A percentile compares a stretch with the other conserved stretches of the same genome.
phyloP scores from a whole-genome alignment of 2,888 invertebrate species.

The Tuberolachnus salignus region DNA sequence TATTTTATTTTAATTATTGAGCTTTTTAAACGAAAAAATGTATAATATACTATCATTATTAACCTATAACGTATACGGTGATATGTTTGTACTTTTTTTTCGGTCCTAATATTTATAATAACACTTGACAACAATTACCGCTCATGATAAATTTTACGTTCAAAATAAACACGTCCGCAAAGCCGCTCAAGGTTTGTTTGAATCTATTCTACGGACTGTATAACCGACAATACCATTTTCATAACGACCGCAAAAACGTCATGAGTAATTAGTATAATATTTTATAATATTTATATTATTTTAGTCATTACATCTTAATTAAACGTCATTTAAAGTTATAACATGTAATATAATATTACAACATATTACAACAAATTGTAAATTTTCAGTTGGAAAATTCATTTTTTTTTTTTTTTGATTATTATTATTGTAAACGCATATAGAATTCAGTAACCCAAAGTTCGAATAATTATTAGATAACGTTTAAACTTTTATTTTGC shows the following conservation, averaged over 20 bases:
- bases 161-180: slow-evolving; percentile 19
- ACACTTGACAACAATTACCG: slow-evolving; percentile 20
- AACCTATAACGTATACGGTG: not conserved
- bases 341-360: no score
- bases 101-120: slow-evolving; percentile 19
- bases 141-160: slow-evolving; percentile 6
- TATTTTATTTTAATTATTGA: not conserved
- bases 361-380: no score
- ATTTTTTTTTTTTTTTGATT: no score
- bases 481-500: no score
- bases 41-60: not conserved
- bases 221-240: slow-evolving; percentile 1
- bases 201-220: slow-evolving; percentile 15
- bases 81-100: not conserved
- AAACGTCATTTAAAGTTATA: no score
- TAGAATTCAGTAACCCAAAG: no score
- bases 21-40: not conserved
- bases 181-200: slow-evolving; percentile 27
- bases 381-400: no score
- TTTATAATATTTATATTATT: not conserved
- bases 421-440: no score
- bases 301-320: no score
- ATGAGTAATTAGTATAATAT: slow-evolving; percentile 14
- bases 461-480: no score
- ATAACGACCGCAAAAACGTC: not conserved